phyloP scores from a whole-genome alignment of 2,797 vertebrate genomes.

The Tangara arthus region DNA sequence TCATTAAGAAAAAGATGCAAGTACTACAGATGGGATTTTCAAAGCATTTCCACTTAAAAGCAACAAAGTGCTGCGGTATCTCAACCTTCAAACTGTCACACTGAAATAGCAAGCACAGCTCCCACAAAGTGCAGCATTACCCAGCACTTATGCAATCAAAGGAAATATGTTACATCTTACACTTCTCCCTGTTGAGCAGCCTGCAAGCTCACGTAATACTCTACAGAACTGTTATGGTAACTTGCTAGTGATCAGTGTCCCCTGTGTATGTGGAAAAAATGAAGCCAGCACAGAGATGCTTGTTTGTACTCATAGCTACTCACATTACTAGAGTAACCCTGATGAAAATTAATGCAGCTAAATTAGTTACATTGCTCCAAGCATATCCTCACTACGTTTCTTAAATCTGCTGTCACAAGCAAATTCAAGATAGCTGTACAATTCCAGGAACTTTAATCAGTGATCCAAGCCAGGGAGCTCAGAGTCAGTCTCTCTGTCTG shows the following conservation, averaged over 20 bases:
- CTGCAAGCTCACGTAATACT: slow-evolving; percentile 33
- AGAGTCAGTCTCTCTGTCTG: not conserved
- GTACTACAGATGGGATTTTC: not conserved
- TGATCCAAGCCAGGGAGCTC: not conserved
- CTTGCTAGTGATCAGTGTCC: slow-evolving; percentile 28
- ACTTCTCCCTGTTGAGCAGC: slow-evolving; percentile 54
- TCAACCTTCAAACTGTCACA: not conserved
- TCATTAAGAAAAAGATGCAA: not conserved
- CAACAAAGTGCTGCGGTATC: not conserved
- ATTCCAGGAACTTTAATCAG: not conserved
- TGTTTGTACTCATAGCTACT: slow-evolving; percentile 2
- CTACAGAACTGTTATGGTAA: not conserved
- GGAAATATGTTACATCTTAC: slow-evolving; percentile 24
- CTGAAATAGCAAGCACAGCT: not conserved
- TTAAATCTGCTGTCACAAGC: not conserved
- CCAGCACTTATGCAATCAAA: slow-evolving; percentile 66
- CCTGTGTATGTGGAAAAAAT: slow-evolving; percentile 37
- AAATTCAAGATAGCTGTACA: not conserved
- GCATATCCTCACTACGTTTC: not conserved
- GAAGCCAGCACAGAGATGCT: not conserved
- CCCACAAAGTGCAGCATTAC: not conserved
- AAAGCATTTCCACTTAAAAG: slow-evolving; percentile 13
- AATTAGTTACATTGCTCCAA: not conserved
- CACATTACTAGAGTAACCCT: not conserved
- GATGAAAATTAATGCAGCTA: not conserved